Base-by-base conservation (phyloP, 2,888 invertebrate species). In the Chorisops tibialis region DNA sequence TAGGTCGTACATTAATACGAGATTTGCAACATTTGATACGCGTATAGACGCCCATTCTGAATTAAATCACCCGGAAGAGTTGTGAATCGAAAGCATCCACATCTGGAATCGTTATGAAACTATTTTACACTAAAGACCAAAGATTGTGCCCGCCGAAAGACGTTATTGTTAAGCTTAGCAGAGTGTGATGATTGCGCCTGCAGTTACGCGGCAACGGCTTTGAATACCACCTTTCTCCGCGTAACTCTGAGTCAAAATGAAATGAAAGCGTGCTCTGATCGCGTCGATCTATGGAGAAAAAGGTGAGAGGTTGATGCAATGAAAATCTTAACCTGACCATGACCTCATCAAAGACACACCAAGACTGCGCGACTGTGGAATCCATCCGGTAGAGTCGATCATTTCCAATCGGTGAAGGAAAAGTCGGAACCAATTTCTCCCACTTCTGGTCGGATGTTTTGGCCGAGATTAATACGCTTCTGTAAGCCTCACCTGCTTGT, bases 361-460 rank as follows among this genome's bases (percentile, higher is more conserved):
- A 48, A 48, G 48, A 1, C n/a, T 48, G n/a, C n/a, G 9, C 22
- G 6, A 47, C 12, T n/a, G 18, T 21, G 41, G 39, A 7, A 19
- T 5, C 30, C 19, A n/a, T 41, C 38, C 5, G 38, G 38, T 18
- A 38, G 37, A n/a, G 24, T 38, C 38, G n/a, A 52, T 38, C 21
- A 38, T 38, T 39, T 38, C 21, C 51, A 39, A 11, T 38, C 19
- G 12, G 18, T n/a, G 19, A 30, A 11, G 37, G 51, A 38, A 39
- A 38, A 52, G 19, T 39, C 39, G 51, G 49, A 50, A 50, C 56
- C 30, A 43, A 30, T 12, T 7, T 56, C 56, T 56, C 56, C 56
- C 56, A 43, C 56, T 22, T 43, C 45, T 7, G 9, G 12, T 22
- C 24, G 43, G 45, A 12, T 18, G 37, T n/a, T 51, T 14, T 18